These are phyloP conservation scores for Acrossocheilus fasciatus DNA, from an alignment of 2,797 vertebrate species.

Conservation along the genomic window DNA sequence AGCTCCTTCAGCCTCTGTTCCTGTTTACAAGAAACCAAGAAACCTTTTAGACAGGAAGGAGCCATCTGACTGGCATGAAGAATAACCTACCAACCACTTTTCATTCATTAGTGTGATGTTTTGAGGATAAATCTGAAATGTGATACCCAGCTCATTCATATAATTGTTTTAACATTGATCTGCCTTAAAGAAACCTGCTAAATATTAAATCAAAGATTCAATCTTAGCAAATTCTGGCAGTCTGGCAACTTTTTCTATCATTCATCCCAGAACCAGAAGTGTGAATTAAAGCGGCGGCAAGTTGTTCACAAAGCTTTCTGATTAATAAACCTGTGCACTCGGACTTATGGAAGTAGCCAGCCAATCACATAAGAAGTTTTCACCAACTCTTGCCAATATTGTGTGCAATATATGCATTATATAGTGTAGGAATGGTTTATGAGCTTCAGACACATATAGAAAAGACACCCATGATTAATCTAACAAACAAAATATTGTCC, in stretches of 20 bases:
- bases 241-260: neutral
- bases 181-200: neutral
- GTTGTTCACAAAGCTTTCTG: neutral
- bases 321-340: neutral
- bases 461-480: neutral
- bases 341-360: neutral
- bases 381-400: neutral
- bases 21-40: slow-evolving; percentile 69
- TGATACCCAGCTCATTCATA: neutral
- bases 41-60: slow-evolving; percentile 29
- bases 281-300: neutral
- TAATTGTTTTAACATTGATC: neutral
- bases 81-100: slow-evolving; percentile 8
- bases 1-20: slow-evolving; percentile 98
- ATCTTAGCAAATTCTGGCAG: neutral
- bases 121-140: neutral
- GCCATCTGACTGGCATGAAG: neutral
- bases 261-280: neutral
- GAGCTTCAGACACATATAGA: neutral
- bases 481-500: neutral
- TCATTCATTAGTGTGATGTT: neutral
- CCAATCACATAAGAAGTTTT: neutral
- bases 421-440: neutral
- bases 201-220: neutral
- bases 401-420: neutral